phyloP scores from a whole-genome alignment of 2,797 vertebrate species.

The Macroramphosus scolopax region DNA sequence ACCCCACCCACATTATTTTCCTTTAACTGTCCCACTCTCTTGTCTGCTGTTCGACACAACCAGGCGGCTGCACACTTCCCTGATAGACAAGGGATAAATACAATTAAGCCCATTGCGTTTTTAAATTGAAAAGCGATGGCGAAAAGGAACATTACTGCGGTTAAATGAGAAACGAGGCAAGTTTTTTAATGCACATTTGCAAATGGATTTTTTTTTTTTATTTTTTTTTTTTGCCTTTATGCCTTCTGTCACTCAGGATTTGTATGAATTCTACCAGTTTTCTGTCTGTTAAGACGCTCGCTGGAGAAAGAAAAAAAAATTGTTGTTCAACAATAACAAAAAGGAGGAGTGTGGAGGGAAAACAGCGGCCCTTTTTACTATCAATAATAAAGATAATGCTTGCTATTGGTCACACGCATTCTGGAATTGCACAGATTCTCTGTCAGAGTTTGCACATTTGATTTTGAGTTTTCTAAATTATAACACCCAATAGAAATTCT shows the following conservation, averaged over 20 bases:
- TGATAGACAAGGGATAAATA: slow-evolving; percentile 77
- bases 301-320: slow-evolving; percentile 56
- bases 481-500: too few relatives aligned
- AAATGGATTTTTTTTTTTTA: too few relatives aligned
- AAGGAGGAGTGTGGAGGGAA: too few relatives aligned
- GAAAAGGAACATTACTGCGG: slow-evolving; percentile 56
- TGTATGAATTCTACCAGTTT: slow-evolving; percentile 60
- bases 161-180: slow-evolving; percentile 67
- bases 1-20: slow-evolving; percentile 49
- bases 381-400: too few relatives aligned
- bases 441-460: too few relatives aligned
- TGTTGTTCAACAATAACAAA: too few relatives aligned
- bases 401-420: too few relatives aligned
- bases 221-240: slow-evolving; percentile 66
- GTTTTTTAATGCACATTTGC: slow-evolving; percentile 65
- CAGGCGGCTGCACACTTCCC: slow-evolving; percentile 41
- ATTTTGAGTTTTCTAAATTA: too few relatives aligned
- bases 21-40: slow-evolving; percentile 7
- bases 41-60: slow-evolving; percentile 41
- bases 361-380: too few relatives aligned
- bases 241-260: slow-evolving; percentile 76
- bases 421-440: too few relatives aligned
- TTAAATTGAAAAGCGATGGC: slow-evolving; percentile 60
- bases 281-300: slow-evolving; percentile 43
- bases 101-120: slow-evolving; percentile 69